phyloP scores from a whole-genome alignment of 92 coral and sea anemone species.

The Siderastrea siderea region DNA sequence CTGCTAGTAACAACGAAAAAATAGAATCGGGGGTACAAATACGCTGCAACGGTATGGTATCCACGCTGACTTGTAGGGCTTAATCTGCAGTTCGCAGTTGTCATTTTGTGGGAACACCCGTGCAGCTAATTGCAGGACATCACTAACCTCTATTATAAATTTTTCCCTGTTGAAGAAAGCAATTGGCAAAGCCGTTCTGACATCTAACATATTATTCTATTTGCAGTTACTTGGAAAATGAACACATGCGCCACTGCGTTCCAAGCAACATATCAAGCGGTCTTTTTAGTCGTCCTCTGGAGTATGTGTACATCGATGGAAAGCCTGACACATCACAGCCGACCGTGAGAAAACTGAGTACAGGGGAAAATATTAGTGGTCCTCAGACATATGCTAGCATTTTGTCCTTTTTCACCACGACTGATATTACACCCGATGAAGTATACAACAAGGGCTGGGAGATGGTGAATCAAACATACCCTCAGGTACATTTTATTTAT shows the following conservation, averaged over 20 bases:
- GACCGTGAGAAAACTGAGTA: conserved; percentile 81
- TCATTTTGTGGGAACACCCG: too few relatives aligned
- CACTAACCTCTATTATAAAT: too few relatives aligned
- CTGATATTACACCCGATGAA: conserved; percentile 83
- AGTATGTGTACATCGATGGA: conserved; percentile 82
- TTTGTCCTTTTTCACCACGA: conserved; percentile 83
- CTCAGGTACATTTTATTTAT: conserved; percentile 59
- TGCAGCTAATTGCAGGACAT: too few relatives aligned
- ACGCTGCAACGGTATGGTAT: too few relatives aligned
- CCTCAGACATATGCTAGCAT: conserved; percentile 78
- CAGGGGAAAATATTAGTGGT: conserved; percentile 85
- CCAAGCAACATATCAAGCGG: conserved; percentile 97
- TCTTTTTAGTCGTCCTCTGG: conserved; percentile 84
- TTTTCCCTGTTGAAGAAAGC: too few relatives aligned
- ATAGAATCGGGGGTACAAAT: too few relatives aligned
- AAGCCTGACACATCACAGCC: conserved; percentile 72
- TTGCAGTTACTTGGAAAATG: conserved; percentile 84
- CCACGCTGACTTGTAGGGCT: too few relatives aligned
- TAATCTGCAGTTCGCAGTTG: too few relatives aligned
- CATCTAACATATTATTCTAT: neutral
- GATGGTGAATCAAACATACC: conserved; percentile 72
- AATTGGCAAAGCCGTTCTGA: neutral
- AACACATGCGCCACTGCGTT: conserved; percentile 88
- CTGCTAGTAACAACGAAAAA: too few relatives aligned
- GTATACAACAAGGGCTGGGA: conserved; percentile 87